A percentile compares a stretch with the other conserved stretches of the same genome.
Conservation (phyloP, 2,888 invertebrate species). For the Deilephila porcellus region DNA sequence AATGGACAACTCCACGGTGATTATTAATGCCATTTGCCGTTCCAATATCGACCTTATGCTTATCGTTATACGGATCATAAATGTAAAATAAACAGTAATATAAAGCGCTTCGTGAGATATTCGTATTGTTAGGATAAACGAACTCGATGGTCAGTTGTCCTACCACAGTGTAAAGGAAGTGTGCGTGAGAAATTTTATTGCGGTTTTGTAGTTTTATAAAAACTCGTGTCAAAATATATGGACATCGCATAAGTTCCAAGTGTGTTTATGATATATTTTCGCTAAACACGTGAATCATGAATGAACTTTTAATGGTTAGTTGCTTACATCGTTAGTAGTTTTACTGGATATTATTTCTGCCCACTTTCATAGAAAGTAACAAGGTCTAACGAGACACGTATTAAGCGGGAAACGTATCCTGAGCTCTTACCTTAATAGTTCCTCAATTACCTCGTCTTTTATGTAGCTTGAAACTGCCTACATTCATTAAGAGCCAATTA, state of each 20-base stretch:
- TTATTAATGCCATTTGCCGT: constrained; percentile 13
- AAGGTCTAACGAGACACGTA: constrained; percentile 13
- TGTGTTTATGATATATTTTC: not conserved
- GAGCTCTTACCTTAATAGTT: constrained; percentile 16
- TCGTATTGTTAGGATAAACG: constrained; percentile 51
- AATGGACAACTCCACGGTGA: constrained; percentile 23
- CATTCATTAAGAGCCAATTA: constrained; percentile 24
- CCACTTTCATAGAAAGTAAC: constrained; percentile 18
- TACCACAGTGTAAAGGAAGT: constrained; percentile 57
- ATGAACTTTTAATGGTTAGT: constrained; percentile 24
- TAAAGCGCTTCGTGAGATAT: constrained; percentile 24
- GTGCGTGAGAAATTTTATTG: constrained; percentile 50
- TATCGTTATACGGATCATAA: not conserved
- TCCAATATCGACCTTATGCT: constrained; percentile 43
- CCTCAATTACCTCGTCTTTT: constrained; percentile 3
- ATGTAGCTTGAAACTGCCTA: not conserved
- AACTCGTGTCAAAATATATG: constrained; percentile 1
- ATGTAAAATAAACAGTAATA: constrained; percentile 4
- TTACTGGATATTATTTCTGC: not conserved
- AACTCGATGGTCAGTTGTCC: constrained; percentile 47
- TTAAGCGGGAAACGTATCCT: not conserved
- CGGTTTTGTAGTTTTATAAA: constrained; percentile 18
- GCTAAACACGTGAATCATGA: constrained; percentile 5
- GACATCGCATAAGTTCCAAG: not conserved
- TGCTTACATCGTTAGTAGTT: not conserved